Evolutionary conservation across 2,888 invertebrate species (phyloP).

Genomic region (Baccha elongata): DNA sequence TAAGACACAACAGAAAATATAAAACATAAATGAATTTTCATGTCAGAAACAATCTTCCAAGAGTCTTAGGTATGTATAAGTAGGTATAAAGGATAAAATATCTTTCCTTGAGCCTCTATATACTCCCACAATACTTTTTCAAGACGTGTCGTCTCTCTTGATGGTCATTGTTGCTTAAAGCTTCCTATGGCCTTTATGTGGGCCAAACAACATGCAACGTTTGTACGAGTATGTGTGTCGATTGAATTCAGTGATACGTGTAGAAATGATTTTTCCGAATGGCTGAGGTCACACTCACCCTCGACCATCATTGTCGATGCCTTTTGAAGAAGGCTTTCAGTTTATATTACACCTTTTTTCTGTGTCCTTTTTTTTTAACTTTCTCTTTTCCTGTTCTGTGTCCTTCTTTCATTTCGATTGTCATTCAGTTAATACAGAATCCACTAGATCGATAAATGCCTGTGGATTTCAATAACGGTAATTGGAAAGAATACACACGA

Average conservation of each 20-base stretch:
- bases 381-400: slow-evolving; percentile 22
- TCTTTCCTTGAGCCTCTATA: slow-evolving; percentile 5
- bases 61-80: not conserved
- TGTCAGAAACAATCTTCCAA: slow-evolving; percentile 65
- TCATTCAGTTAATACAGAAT: slow-evolving; percentile 56
- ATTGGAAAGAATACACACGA: slow-evolving; percentile 53
- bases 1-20: slow-evolving; percentile 39
- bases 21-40: slow-evolving; percentile 38
- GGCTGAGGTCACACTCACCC: slow-evolving; percentile 1
- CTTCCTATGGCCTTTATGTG: slow-evolving; percentile 29
- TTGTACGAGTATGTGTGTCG: not conserved
- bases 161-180: slow-evolving; percentile 62
- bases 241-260: slow-evolving; percentile 28
- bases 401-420: slow-evolving; percentile 53
- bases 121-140: not conserved
- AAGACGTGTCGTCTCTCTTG: slow-evolving; percentile 36
- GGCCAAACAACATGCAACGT: not conserved
- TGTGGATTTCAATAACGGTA: slow-evolving; percentile 66
- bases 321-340: slow-evolving; percentile 51
- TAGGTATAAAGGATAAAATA: slow-evolving; percentile 25
- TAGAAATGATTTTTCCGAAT: slow-evolving; percentile 25
- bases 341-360: slow-evolving; percentile 51
- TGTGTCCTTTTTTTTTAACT: slow-evolving; percentile 15
- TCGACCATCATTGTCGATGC: slow-evolving; percentile 7
- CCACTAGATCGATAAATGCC: slow-evolving; percentile 59